Base-by-base conservation (phyloP, 1,140 invertebrate species). In the Radopholus similis region DNA sequence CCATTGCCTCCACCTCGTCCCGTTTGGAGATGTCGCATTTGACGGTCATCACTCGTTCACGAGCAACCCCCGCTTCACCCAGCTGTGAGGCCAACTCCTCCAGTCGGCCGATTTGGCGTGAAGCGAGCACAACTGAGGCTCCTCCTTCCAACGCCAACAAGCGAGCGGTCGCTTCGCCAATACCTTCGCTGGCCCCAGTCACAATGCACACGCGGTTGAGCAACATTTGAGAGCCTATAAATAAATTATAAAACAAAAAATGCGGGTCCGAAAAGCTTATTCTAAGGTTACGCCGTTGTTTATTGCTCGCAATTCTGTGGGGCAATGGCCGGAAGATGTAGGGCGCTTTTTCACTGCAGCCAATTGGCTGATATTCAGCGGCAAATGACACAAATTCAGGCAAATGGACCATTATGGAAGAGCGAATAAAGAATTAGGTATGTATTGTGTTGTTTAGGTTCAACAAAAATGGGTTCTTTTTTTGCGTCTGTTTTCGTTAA, bases 111-210 rank as follows among this genome's bases (percentile, higher is more conserved):
- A 68, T 18, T 59, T 73, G 76, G 9, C 75, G 64, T 11, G 75
- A 47, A 15, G 70, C 77, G 11, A 77, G 34, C 15, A 77, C 77
- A 26, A 80, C 75, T 11, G 23, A 70, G 18, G 76, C 77, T 11
- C 73, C 73, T 35, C 77, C 77, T 4, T 79, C 77, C 30, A 67
- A 42, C 0, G 75, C 77, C 30, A 79, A 53, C 18, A 53, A 49
- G 44, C 65, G 51, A 15, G 64, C 71, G 34, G 78, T 78, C 15
- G 75, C 71, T 51, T 75, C 77, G 15, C 75, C 75, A 58, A 77
- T 77, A 21, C 75, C 75, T 55, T 77, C 75, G 34, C 73, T 76
- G 34, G 75, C 75, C 23, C 75, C 75, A 32, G 75, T 77, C 23
- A 77, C 69, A 54, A 77, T 67, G 55, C 74, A 77, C 26, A 77